A percentile compares a stretch with the other conserved stretches of the same genome.
These are phyloP conservation scores for Drosophila erecta DNA, from an alignment of 1,140 invertebrate species.

Conservation along the genomic window DNA sequence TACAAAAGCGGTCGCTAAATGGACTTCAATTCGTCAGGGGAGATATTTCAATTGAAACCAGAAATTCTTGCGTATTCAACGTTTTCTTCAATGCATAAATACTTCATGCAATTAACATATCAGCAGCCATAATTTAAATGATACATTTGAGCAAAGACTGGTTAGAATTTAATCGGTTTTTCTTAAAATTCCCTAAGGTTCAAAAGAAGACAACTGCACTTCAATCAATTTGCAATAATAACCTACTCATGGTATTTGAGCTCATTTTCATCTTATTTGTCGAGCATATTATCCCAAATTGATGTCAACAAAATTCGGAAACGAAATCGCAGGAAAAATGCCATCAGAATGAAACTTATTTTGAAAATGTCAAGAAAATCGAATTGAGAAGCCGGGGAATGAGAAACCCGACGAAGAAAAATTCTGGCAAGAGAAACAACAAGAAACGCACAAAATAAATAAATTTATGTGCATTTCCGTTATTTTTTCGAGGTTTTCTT, in stretches of 20 bases:
- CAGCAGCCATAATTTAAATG: too few relatives aligned
- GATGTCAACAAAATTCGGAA: neutral
- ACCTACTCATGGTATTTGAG: neutral
- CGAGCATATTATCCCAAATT: constrained; percentile 1
- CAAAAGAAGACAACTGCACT: too few relatives aligned
- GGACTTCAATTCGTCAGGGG: neutral
- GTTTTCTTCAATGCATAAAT: too few relatives aligned
- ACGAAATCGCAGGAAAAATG: neutral
- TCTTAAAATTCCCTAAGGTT: too few relatives aligned
- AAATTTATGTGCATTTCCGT: constrained; percentile 85
- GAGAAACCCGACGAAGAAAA: neutral
- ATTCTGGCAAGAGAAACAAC: constrained; percentile 34
- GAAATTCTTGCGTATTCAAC: too few relatives aligned
- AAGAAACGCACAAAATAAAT: constrained; percentile 59
- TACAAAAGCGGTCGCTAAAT: constrained; percentile 5
- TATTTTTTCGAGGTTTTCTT: constrained; percentile 35
- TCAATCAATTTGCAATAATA: too few relatives aligned
- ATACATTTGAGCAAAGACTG: too few relatives aligned
- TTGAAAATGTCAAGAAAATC: constrained; percentile 24
- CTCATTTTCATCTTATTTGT: constrained; percentile 8
- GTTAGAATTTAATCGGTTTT: too few relatives aligned
- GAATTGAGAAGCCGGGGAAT: constrained; percentile 10
- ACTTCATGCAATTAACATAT: too few relatives aligned
- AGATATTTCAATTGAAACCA: too few relatives aligned
- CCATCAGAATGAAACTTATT: constrained; percentile 24